These are phyloP conservation scores for Anoplius nigerrimus DNA, from an alignment of 2,888 invertebrate genomes.

Conservation along the genomic window DNA sequence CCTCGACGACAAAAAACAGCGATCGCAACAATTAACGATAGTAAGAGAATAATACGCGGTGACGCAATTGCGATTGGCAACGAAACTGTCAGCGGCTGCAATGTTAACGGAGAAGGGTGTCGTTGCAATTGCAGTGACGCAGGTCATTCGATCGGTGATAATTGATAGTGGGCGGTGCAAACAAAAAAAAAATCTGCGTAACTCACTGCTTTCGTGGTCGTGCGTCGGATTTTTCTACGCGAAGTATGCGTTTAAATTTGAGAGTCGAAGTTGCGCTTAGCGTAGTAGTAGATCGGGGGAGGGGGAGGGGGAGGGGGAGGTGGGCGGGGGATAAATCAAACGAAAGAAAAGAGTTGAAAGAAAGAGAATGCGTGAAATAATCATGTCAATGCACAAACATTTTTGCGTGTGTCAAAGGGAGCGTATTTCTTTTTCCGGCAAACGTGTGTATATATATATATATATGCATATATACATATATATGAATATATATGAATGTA, in stretches of 20 bases:
- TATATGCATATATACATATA: too few relatives aligned
- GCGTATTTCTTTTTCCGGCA: conserved; percentile 26
- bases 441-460: conserved; percentile 7
- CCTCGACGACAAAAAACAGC: conserved; percentile 27
- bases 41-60: conserved; percentile 40
- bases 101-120: neutral
- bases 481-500: conserved; percentile 1
- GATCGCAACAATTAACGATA: conserved; percentile 27
- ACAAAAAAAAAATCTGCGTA: too few relatives aligned
- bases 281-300: too few relatives aligned
- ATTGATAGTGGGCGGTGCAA: too few relatives aligned
- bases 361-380: conserved; percentile 27
- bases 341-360: conserved; percentile 2
- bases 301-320: too few relatives aligned
- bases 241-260: too few relatives aligned
- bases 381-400: conserved; percentile 3
- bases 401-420: conserved; percentile 18
- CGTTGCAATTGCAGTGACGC: neutral
- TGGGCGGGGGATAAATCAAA: neutral
- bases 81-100: neutral
- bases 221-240: too few relatives aligned
- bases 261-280: too few relatives aligned
- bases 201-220: too few relatives aligned
- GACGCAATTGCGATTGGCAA: conserved; percentile 24
- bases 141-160: too few relatives aligned